phyloP scores from a whole-genome alignment of 2,113 vertebrate species.

The Brachypodius melanocephalos region DNA sequence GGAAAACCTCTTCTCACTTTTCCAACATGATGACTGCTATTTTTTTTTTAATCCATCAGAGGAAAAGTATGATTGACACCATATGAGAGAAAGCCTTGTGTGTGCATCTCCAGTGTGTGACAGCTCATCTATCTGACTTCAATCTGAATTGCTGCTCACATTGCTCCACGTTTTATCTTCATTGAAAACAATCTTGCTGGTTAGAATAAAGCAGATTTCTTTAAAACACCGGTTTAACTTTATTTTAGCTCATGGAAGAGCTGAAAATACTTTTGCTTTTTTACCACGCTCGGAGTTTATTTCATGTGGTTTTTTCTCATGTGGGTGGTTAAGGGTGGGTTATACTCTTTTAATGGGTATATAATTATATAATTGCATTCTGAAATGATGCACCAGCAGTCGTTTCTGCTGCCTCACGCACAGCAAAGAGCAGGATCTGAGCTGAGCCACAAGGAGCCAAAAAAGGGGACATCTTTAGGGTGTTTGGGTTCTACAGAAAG shows the following conservation, averaged over 20 bases:
- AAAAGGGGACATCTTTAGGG: background rate
- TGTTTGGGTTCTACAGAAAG: background rate
- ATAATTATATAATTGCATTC: background rate
- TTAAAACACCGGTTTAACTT: background rate
- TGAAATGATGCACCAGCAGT: background rate
- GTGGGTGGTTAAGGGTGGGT: background rate
- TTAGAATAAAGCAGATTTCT: background rate
- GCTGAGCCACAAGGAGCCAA: background rate
- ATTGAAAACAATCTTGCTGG: background rate
- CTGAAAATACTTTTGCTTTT: background rate
- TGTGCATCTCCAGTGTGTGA: background rate
- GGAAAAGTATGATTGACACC: background rate
- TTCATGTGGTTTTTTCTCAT: background rate
- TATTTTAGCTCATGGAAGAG: background rate
- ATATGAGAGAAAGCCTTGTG: background rate
- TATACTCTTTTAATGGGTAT: background rate
- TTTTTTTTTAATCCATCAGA: background rate
- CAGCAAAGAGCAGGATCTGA: background rate
- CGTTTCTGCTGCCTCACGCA: background rate
- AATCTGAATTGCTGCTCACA: background rate
- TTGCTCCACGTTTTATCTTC: background rate
- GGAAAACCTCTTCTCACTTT: background rate
- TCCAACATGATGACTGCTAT: background rate
- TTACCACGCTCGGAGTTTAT: background rate
- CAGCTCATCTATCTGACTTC: background rate